Evolutionary conservation across 2,113 vertebrate species (phyloP).

Genomic region (Phyllostomus discolor): DNA sequence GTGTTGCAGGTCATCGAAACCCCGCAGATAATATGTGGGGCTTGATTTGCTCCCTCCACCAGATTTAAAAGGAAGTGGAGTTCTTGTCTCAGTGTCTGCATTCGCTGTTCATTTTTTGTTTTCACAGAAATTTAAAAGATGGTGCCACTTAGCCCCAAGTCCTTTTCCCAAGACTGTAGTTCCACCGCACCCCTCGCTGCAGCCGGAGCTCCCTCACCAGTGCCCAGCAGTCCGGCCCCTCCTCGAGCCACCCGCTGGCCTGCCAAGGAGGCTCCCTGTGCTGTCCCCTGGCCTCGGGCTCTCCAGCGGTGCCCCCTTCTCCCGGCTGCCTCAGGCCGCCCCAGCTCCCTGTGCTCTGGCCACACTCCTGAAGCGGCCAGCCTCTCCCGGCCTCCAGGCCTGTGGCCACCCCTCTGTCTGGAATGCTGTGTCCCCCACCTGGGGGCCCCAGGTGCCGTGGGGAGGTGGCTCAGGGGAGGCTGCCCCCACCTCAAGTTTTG

Average conservation of each 20-base stretch:
- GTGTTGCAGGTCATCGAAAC: not conserved
- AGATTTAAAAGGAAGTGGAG: constrained; percentile 9
- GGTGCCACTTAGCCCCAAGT: constrained; percentile 36
- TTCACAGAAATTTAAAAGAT: constrained; percentile 55
- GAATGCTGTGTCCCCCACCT: not conserved
- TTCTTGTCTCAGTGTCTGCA: constrained; percentile 20
- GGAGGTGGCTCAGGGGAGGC: not conserved
- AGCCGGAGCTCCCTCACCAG: not conserved
- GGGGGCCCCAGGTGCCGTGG: not conserved
- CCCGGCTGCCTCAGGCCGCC: not conserved
- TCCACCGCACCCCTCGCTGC: not conserved
- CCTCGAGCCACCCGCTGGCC: not conserved
- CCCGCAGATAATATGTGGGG: not conserved
- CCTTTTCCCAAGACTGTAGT: not conserved
- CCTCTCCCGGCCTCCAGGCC: not conserved
- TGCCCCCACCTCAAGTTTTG: not conserved
- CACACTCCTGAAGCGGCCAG: not conserved
- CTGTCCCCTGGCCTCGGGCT: too few species aligned
- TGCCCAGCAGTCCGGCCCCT: not conserved
- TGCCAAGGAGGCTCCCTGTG: not conserved
- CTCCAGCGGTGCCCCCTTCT: not conserved
- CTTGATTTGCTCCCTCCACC: not conserved
- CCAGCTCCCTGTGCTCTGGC: not conserved
- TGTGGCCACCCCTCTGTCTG: not conserved
- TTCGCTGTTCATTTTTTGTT: constrained; percentile 49